phyloP scores from a whole-genome alignment of 2,888 invertebrate species.

The Drosophila stalkeri region DNA sequence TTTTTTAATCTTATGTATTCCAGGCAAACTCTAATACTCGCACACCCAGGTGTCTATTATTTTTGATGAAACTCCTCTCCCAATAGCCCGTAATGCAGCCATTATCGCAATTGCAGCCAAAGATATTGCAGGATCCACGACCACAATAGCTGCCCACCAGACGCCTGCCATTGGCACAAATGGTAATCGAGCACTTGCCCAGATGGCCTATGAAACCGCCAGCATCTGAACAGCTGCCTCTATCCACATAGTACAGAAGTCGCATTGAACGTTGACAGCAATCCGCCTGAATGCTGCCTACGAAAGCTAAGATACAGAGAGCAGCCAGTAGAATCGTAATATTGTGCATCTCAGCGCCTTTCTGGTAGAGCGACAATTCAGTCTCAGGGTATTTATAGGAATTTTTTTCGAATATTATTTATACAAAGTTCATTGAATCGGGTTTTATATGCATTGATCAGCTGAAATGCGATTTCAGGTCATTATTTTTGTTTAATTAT shows the following conservation, averaged over 20 bases:
- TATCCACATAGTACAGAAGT: not conserved
- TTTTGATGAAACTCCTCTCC: conserved; percentile 1
- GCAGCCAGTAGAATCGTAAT: not conserved
- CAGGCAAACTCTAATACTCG: not conserved
- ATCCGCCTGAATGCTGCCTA: not conserved
- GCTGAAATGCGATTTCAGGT: no score
- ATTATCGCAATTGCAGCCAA: not conserved
- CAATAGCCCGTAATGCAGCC: conserved; percentile 8
- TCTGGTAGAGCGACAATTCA: no score
- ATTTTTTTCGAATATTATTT: no score
- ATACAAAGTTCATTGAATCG: not conserved
- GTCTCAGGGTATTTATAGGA: not conserved
- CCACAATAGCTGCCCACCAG: conserved; percentile 6
- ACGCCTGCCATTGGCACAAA: conserved; percentile 8
- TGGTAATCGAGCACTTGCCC: not conserved
- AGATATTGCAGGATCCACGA: not conserved
- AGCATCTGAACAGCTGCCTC: not conserved
- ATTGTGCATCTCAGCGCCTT: not conserved
- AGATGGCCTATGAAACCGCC: not conserved
- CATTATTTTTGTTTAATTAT: no score
- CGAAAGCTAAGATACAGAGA: not conserved
- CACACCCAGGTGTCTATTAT: not conserved
- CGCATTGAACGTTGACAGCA: not conserved
- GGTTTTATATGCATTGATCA: no score
- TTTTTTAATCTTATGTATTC: no score